Base-by-base conservation (phyloP, 2,113 vertebrate genomes). In the Ceyx melanurus region DNA sequence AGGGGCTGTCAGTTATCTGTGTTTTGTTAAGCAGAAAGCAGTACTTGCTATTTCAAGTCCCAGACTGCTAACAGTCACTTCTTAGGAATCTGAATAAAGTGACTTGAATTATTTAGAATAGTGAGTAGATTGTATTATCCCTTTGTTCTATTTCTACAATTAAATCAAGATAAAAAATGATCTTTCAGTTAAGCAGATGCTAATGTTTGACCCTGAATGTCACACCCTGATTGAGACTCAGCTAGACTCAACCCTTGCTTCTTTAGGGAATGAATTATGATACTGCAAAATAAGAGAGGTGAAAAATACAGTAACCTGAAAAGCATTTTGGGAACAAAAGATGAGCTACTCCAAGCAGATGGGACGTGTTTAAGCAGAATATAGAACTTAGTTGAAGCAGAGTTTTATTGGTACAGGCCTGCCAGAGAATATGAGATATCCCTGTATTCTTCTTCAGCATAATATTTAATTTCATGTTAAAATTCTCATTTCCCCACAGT, bases 21-120 rank as follows among this genome's bases (percentile, higher is more conserved):
- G 65, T 95, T 95, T 97, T 96, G 89, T 93, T 95, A 82, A 91
- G 82, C 79, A 86, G 58, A 91, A 95, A 96, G 88, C 71, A 94
- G 68, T 78, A 70, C 56, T 79, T 90, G 60, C 60, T 80, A 42
- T 86, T 94, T 89, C 84, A 96, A 93, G 96, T 92, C 89, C 87
- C 73, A 80, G 80, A 56, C 56, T 75, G 66, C 82, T 80, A 61
- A 68, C 77, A 85, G 86, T 72, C 37, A 58, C 82, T 88, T 91
- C 84, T 92, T 65, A 66, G 67, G 87, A 68, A 94, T 78, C 33
- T 54, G 82, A 97, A 94, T 91, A 66, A 89, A 94, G 79, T 77
- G 28, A 82, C 51, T 95, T 71, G 82, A 93, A 89, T 94, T 96
- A 80, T 79, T 94, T 67, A 88, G 60, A 92, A 82, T 13, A 88